Conservation (phyloP, 2,888 invertebrate genomes). For the Netelia fuscicornis region DNA sequence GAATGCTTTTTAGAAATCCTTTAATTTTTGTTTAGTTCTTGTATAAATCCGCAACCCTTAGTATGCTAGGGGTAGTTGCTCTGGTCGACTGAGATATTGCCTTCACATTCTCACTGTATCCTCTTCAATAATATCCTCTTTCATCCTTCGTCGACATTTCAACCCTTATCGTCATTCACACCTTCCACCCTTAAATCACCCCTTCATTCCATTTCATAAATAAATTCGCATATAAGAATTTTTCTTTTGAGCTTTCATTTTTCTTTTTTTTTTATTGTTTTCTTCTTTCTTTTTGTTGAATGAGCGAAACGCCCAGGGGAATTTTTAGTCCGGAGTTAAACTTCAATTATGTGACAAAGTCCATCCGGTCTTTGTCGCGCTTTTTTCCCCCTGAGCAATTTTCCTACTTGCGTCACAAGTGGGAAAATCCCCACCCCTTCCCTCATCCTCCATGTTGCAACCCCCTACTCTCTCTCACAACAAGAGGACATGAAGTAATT, state of each 20-base stretch:
- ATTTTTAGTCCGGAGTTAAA: slow-evolving; percentile 55
- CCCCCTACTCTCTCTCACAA: slow-evolving; percentile 34
- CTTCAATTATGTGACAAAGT: slow-evolving; percentile 67
- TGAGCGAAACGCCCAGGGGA: background rate
- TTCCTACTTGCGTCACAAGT: slow-evolving; percentile 18
- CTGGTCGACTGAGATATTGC: slow-evolving; percentile 83
- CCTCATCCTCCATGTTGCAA: background rate
- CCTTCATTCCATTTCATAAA: background rate
- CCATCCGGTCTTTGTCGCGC: slow-evolving; percentile 53
- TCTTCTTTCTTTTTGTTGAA: background rate
- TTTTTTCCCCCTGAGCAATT: slow-evolving; percentile 32
- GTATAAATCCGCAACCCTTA: slow-evolving; percentile 72
- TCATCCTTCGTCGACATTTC: slow-evolving; percentile 10
- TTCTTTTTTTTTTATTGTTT: background rate
- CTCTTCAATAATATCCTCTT: background rate
- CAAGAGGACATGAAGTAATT: slow-evolving; percentile 75
- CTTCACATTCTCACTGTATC: slow-evolving; percentile 68
- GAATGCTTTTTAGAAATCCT: too few species aligned
- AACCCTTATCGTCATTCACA: background rate
- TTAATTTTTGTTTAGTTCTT: slow-evolving; percentile 18
- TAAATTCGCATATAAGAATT: too few species aligned
- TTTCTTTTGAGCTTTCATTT: too few species aligned
- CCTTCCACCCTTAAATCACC: background rate
- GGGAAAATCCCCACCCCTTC: too few species aligned
- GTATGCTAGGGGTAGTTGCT: slow-evolving; percentile 79